Base-by-base conservation (phyloP, 53 echinoderm and acorn worm species). In the Patiria pectinifera region DNA sequence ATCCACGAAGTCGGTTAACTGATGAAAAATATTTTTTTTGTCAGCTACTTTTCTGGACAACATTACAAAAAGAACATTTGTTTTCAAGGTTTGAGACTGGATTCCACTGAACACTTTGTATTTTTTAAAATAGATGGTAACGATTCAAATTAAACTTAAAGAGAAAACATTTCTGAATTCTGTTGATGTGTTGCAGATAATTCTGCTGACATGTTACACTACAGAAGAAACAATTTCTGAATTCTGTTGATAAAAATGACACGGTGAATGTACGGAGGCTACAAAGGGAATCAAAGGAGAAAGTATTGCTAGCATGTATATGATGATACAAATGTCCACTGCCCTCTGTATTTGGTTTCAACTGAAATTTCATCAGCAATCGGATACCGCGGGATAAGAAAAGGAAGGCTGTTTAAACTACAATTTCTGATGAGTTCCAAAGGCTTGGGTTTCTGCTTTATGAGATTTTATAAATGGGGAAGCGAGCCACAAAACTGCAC, bases 391-490 rank as follows among this genome's bases (percentile, higher is more conserved):
- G 18, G 76, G 76, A 76, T 87, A 48, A 62, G 78, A 60, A 60
- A 77, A 58, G 61, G 76, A 87, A 78, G 78, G 77, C 78, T 87
- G 87, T 87, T 87, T 78, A 87, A 87, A 87, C 87, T 87, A 60
- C 62, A 59, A 60, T 77, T 78, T 87, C 58, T 74, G 16, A 58
- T 60, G 77, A 78, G 87, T 87, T 62, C 71, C 24, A 60, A 18
- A 59, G 87, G 59, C 78, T 87, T 26, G 62, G 87, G 87, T 87
- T 87, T 71, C 87, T 2, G 61, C 61, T 76, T 76, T 76, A 77
- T 77, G 87, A 78, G 87, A 76, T 78, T 87, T 77, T 87, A 48
- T 77, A 60, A 77, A 78, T 48, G 18, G 71, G 78, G 87, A 61
- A 87, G 59, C n/a, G 44, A 48, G 45, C 59, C 24, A 60, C 58